A percentile compares a stretch with the other conserved stretches of the same genome.
These are phyloP conservation scores for Exaiptasia diaphana DNA, from an alignment of 64 coral and sea anemone genomes.

Conservation along the genomic window DNA sequence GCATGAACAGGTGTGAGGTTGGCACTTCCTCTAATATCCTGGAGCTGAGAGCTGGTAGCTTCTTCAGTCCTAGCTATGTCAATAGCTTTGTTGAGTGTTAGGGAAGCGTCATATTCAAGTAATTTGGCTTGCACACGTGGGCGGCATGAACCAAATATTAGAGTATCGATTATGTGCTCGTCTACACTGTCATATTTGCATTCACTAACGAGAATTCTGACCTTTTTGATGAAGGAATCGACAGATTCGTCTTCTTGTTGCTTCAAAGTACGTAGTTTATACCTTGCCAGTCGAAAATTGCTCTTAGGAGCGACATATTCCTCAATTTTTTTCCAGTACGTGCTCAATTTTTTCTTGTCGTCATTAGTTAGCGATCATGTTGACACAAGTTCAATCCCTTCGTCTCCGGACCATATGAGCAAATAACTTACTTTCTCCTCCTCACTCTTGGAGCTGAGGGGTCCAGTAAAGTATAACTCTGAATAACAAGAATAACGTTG, in stretches of 20 bases:
- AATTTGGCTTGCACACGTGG: slow-evolving; percentile 59
- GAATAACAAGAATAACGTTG: no score
- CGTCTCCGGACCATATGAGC: slow-evolving; percentile 30
- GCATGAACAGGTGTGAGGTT: neutral
- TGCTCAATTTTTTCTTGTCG: slow-evolving; percentile 28
- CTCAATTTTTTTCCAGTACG: slow-evolving; percentile 56
- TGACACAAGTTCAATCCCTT: slow-evolving; percentile 49
- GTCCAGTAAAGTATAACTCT: slow-evolving; percentile 45
- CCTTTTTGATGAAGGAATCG: slow-evolving; percentile 57
- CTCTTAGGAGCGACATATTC: slow-evolving; percentile 45
- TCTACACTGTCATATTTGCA: slow-evolving; percentile 49
- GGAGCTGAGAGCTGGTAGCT: slow-evolving; percentile 47
- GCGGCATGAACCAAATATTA: slow-evolving; percentile 48
- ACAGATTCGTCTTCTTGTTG: slow-evolving; percentile 51
- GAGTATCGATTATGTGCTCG: slow-evolving; percentile 61
- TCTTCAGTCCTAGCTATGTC: slow-evolving; percentile 62
- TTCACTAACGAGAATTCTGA: slow-evolving; percentile 60
- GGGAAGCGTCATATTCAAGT: slow-evolving; percentile 47
- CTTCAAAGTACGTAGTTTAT: slow-evolving; percentile 37
- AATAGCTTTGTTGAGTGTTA: slow-evolving; percentile 53
- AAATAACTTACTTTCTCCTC: slow-evolving; percentile 57
- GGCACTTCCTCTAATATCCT: slow-evolving; percentile 44
- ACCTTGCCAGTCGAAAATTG: slow-evolving; percentile 54
- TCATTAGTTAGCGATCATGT: slow-evolving; percentile 21
- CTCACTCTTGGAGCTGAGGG: slow-evolving; percentile 21